Conservation (phyloP, 2,113 vertebrate species). For the Corvus hawaiiensis region DNA sequence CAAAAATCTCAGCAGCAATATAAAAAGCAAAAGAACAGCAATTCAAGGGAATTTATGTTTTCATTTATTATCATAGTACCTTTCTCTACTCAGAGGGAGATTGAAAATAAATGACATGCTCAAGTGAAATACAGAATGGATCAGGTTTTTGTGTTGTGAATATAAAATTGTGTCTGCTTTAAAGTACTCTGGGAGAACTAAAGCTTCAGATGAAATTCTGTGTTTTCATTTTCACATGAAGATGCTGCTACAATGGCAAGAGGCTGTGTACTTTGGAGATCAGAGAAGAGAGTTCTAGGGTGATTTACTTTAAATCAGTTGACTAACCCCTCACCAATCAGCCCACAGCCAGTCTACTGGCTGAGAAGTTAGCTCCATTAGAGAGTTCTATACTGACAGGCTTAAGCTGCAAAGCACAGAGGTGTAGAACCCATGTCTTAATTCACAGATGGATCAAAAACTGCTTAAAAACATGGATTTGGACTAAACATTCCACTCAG, state of each 20-base stretch:
- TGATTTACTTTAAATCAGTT: neutral
- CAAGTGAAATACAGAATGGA: conserved; percentile 38
- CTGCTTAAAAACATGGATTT: neutral
- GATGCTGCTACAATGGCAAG: neutral
- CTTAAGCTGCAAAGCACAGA: neutral
- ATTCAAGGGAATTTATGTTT: conserved; percentile 54
- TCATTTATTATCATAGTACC: conserved; percentile 51
- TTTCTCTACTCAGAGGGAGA: conserved; percentile 5
- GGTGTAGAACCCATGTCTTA: neutral
- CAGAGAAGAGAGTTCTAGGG: neutral
- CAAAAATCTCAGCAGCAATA: neutral
- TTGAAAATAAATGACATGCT: conserved; percentile 48
- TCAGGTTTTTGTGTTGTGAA: conserved; percentile 31
- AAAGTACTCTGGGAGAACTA: neutral
- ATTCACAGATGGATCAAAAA: neutral
- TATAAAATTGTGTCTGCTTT: conserved; percentile 7
- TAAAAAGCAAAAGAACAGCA: conserved; percentile 28
- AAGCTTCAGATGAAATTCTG: neutral
- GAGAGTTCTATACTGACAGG: neutral
- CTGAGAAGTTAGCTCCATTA: neutral
- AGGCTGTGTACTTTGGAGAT: neutral
- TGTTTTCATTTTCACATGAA: neutral
- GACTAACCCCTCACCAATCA: neutral
- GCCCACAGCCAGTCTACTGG: neutral
- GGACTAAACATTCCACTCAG: neutral